Conservation (phyloP, 30 jellyfish, hydroid and myxozoan genomes). For the Aurelia aurita complex sp. Pacific region DNA sequence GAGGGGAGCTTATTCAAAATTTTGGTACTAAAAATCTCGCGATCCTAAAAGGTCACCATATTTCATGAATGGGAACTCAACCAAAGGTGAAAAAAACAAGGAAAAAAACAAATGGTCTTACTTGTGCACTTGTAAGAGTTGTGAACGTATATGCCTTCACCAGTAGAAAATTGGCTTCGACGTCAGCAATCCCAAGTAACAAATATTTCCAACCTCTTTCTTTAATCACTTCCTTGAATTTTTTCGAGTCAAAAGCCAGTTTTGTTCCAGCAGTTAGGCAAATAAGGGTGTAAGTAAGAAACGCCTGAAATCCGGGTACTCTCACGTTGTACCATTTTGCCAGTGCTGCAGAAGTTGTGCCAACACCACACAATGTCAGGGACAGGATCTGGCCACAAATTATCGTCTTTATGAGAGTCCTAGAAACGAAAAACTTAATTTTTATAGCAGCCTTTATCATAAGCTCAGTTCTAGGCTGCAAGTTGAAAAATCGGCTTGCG, state of each 20-base stretch:
- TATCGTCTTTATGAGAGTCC: slow-evolving; percentile 76
- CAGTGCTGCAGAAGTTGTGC: slow-evolving; percentile 93
- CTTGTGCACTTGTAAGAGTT: slow-evolving; percentile 98
- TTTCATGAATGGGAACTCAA: too few relatives aligned
- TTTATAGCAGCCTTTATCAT: too few relatives aligned
- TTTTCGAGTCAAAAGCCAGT: slow-evolving; percentile 38
- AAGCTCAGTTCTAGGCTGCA: too few relatives aligned
- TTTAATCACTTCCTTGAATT: slow-evolving; percentile 36
- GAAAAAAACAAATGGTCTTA: background rate
- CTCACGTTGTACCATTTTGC: slow-evolving; percentile 70
- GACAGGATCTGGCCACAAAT: slow-evolving; percentile 92
- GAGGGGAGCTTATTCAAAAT: too few relatives aligned
- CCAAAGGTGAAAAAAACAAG: too few relatives aligned
- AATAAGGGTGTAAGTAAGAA: slow-evolving; percentile 66
- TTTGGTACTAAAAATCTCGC: too few relatives aligned
- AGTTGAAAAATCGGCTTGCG: too few relatives aligned
- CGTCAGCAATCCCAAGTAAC: slow-evolving; percentile 76
- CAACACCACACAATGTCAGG: slow-evolving; percentile 87
- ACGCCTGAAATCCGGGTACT: slow-evolving; percentile 91
- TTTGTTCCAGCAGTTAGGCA: slow-evolving; percentile 84
- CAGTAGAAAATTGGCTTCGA: slow-evolving; percentile 89
- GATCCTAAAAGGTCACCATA: too few relatives aligned
- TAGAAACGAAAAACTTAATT: slow-evolving; percentile 1
- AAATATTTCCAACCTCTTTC: slow-evolving; percentile 92
- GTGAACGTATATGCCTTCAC: slow-evolving; percentile 94